These are phyloP conservation scores for Chromobotia macracanthus DNA, from an alignment of 2,797 vertebrate genomes.

Conservation along the genomic window DNA sequence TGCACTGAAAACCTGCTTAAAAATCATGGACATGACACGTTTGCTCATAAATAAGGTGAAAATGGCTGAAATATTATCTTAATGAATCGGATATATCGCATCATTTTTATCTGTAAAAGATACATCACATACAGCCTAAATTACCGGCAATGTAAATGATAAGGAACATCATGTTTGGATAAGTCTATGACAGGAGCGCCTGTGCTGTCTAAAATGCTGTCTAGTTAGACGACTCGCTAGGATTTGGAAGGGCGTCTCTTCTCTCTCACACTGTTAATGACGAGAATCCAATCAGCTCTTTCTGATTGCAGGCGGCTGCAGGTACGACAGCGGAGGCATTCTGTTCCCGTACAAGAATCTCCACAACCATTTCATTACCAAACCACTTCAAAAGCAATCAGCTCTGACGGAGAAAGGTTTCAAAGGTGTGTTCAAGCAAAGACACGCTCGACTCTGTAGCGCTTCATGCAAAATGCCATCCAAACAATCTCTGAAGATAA, in stretches of 20 bases:
- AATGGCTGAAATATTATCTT: too few species aligned
- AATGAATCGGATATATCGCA: too few species aligned
- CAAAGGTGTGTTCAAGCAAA: constrained; percentile 25
- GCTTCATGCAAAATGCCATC: constrained; percentile 33
- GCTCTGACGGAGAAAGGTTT: constrained; percentile 37
- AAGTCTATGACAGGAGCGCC: neutral
- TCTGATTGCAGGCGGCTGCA: constrained; percentile 29
- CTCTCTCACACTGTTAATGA: constrained; percentile 32
- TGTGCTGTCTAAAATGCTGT: constrained; percentile 1
- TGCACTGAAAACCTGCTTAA: too few species aligned
- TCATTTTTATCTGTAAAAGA: too few species aligned
- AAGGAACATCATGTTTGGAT: neutral
- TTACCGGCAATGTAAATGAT: too few species aligned
- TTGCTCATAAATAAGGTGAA: too few species aligned
- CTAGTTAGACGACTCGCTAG: neutral
- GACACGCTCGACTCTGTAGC: constrained; percentile 22
- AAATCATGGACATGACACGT: too few species aligned
- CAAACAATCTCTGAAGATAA: neutral
- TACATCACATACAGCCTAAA: too few species aligned
- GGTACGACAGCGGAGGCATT: constrained; percentile 36
- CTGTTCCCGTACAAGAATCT: constrained; percentile 27
- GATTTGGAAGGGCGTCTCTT: neutral
- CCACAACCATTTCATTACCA: constrained; percentile 46
- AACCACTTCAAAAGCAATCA: constrained; percentile 46
- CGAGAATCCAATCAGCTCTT: constrained; percentile 38